Conservation (phyloP, 2,888 invertebrate species). For the Netelia inedita region DNA sequence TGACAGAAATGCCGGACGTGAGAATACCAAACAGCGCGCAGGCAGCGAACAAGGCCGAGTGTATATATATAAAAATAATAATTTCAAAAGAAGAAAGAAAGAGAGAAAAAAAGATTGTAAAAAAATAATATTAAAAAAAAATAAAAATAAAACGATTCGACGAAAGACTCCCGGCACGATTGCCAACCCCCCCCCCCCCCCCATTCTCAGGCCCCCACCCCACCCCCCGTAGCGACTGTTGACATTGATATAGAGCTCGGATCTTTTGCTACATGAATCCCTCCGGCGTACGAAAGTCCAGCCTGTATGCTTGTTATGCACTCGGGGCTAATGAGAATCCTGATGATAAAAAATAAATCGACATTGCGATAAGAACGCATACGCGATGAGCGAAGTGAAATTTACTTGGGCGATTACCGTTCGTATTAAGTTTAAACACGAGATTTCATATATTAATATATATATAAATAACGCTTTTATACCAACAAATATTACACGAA, state of each 20-base stretch:
- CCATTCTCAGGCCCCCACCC: too few species aligned
- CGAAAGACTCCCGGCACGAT: slow-evolving; percentile 39
- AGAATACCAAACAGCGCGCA: slow-evolving; percentile 44
- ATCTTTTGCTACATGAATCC: slow-evolving; percentile 10
- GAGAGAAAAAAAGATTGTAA: not conserved
- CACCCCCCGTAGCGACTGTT: not conserved
- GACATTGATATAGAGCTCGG: not conserved
- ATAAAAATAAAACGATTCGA: slow-evolving; percentile 25
- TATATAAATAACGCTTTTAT: not conserved
- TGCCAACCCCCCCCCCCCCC: too few species aligned
- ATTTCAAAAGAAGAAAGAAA: slow-evolving; percentile 3
- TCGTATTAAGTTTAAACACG: too few species aligned
- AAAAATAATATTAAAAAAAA: not conserved
- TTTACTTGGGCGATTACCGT: not conserved
- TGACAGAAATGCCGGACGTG: slow-evolving; percentile 56
- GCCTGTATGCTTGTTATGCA: not conserved
- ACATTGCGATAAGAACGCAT: not conserved
- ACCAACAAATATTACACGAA: too few species aligned
- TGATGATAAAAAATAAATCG: slow-evolving; percentile 5
- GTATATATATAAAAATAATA: not conserved
- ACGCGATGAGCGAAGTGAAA: not conserved
- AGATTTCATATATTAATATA: not conserved
- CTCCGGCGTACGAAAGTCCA: not conserved
- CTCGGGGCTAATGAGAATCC: not conserved
- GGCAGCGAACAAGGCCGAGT: slow-evolving; percentile 22